Conservation (phyloP, 2,113 vertebrate genomes). For the Glaucidium brasilianum region DNA sequence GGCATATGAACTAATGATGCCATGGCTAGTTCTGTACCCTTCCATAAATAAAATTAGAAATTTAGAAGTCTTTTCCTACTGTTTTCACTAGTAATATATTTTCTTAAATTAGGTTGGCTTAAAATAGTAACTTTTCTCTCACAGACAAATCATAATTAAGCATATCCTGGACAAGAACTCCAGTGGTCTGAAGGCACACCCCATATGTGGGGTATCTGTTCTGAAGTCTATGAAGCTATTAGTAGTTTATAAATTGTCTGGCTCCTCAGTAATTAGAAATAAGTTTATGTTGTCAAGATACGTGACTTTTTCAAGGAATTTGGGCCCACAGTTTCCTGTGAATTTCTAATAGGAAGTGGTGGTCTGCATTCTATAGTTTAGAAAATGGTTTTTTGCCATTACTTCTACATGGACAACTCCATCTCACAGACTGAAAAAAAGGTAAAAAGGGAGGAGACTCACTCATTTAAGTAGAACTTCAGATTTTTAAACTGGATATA, state of each 20-base stretch:
- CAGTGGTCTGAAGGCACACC: neutral
- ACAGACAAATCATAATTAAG: neutral
- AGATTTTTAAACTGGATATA: neutral
- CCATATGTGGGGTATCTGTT: neutral
- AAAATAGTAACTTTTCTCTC: neutral
- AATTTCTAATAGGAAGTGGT: neutral
- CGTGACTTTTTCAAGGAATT: neutral
- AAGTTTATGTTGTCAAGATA: neutral
- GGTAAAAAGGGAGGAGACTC: neutral
- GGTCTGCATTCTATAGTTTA: neutral
- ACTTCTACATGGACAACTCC: neutral
- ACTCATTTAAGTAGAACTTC: neutral
- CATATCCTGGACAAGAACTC: neutral
- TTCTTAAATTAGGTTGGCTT: neutral
- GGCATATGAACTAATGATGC: neutral
- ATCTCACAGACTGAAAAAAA: neutral
- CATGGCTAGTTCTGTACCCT: neutral
- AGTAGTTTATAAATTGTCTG: neutral
- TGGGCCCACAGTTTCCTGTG: neutral
- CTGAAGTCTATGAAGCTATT: neutral
- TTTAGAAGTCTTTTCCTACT: neutral
- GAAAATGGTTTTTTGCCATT: neutral
- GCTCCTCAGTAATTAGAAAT: neutral
- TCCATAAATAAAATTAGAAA: neutral
- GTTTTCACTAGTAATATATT: neutral